Percentiles rank a stretch among this genome's conserved stretches.
phyloP scores from a whole-genome alignment of 2,113 vertebrate species.

The human region GRCh38 chr1:244098001-244098500 shows the following conservation, averaged over 20 bases:
- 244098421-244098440: neutral
- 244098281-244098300: neutral
- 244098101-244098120: slow-evolving; percentile 24
- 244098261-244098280: neutral
- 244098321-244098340: neutral
- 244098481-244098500: neutral
- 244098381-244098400: neutral
- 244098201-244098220: slow-evolving; percentile 29
- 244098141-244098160: slow-evolving; percentile 49
- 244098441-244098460: slow-evolving; percentile 11
- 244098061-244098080: neutral
- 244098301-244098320: neutral
- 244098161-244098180: neutral
- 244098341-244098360: neutral
- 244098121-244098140: neutral
- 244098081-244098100: neutral
- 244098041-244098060: neutral
- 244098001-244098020: neutral
- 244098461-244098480: neutral
- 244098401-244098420: neutral
- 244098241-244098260: neutral
- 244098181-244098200: neutral
- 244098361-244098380: neutral
- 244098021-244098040: neutral
- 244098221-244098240: neutral